phyloP scores from a whole-genome alignment of 2,113 vertebrate species.

The Myotis lucifugus region DNA sequence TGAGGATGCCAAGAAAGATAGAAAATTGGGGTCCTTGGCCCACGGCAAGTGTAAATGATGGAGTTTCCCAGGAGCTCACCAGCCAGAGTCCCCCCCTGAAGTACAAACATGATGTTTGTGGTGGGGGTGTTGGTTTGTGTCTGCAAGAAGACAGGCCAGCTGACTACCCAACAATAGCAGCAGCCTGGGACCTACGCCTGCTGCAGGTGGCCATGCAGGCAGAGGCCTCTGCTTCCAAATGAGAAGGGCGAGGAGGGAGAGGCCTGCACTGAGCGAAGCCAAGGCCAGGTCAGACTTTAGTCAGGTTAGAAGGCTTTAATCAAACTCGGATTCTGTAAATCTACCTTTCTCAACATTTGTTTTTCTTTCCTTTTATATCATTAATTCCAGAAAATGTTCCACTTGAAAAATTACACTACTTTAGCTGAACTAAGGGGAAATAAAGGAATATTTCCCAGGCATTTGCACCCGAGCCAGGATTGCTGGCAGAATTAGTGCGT shows the following conservation, averaged over 20 bases:
- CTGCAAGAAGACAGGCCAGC: neutral
- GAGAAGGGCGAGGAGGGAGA: neutral
- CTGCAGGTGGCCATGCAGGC: neutral
- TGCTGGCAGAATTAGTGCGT: neutral
- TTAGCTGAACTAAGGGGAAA: constrained; percentile 59
- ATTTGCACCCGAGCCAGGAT: neutral
- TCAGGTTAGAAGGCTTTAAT: neutral
- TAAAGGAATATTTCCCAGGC: constrained; percentile 23
- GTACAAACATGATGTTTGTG: neutral
- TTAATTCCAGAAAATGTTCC: constrained; percentile 63
- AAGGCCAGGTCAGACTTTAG: neutral
- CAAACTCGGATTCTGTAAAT: neutral
- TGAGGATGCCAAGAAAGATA: neutral
- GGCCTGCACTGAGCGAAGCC: neutral
- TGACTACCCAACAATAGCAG: neutral
- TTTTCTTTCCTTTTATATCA: constrained; percentile 64
- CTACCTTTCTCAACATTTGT: constrained; percentile 36
- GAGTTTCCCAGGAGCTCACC: neutral
- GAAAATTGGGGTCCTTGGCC: too few relatives aligned
- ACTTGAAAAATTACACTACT: constrained; percentile 50
- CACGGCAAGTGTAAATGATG: neutral
- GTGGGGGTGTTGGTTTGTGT: neutral
- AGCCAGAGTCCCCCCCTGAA: neutral
- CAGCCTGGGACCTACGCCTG: neutral
- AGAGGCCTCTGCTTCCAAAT: neutral